phyloP scores from a whole-genome alignment of 2,113 vertebrate species.

The Zonotrichia leucophrys region DNA sequence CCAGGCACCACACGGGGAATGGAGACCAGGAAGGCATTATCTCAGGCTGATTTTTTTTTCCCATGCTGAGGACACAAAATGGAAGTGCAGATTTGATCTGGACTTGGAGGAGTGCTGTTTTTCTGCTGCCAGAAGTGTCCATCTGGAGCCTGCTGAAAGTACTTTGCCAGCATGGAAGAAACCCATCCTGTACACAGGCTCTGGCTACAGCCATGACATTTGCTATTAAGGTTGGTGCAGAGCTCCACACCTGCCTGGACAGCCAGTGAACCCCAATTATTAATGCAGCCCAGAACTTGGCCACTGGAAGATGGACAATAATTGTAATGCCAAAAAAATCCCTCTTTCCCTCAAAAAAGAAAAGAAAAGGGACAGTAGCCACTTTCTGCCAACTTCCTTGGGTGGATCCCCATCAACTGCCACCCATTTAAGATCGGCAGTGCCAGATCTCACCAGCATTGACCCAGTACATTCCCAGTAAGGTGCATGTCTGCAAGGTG shows the following conservation, averaged over 20 bases:
- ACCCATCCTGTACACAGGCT: neutral
- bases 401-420: slow-evolving; percentile 1
- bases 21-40: neutral
- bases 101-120: neutral
- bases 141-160: neutral
- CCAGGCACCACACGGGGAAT: neutral
- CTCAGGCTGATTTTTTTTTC: neutral
- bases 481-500: slow-evolving; percentile 36
- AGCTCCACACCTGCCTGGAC: neutral
- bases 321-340: slow-evolving; percentile 41
- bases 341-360: neutral
- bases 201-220: neutral
- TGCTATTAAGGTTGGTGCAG: neutral
- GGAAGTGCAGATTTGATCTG: neutral
- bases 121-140: neutral
- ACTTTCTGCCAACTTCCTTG: neutral
- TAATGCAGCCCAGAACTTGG: slow-evolving; percentile 46
- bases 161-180: neutral
- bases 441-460: neutral
- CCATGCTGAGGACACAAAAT: slow-evolving; percentile 1
- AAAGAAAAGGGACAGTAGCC: slow-evolving; percentile 58
- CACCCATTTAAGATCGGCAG: neutral
- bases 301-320: slow-evolving; percentile 38
- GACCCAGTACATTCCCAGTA: slow-evolving; percentile 2
- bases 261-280: neutral